Conservation (phyloP, 2,888 invertebrate genomes). For the Prenolepis imparis region DNA sequence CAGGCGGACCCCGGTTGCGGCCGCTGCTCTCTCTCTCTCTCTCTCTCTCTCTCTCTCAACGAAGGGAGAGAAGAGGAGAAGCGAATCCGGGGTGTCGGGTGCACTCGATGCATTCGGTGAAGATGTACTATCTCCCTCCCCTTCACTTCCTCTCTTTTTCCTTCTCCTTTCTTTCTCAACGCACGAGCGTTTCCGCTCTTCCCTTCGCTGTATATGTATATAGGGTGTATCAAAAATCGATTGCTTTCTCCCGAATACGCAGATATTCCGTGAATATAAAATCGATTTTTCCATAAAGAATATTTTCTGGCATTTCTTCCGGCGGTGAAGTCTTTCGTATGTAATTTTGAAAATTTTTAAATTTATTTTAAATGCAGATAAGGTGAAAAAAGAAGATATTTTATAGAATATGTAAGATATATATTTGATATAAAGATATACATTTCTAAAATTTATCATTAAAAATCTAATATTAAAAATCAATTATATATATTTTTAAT, state of each 20-base stretch:
- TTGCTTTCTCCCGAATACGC: neutral
- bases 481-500: too few relatives aligned
- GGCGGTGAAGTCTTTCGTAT: neutral
- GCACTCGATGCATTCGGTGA: constrained; percentile 57
- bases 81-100: constrained; percentile 62
- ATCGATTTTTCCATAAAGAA: constrained; percentile 5
- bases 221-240: constrained; percentile 30
- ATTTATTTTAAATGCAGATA: neutral
- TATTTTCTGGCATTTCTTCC: constrained; percentile 18
- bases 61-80: constrained; percentile 50
- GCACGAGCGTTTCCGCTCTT: constrained; percentile 20
- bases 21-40: constrained; percentile 37
- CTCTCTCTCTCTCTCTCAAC: constrained; percentile 45
- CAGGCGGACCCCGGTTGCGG: constrained; percentile 69
- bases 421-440: neutral
- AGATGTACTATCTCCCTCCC: constrained; percentile 47
- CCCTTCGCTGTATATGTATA: neutral
- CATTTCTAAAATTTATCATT: too few relatives aligned
- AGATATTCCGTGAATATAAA: neutral
- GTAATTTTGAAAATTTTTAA: constrained; percentile 1
- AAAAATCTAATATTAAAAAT: too few relatives aligned
- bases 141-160: neutral
- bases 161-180: constrained; percentile 27
- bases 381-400: neutral
- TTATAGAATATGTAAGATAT: neutral